These are phyloP conservation scores for Amphipoea oculea DNA, from an alignment of 2,888 invertebrate genomes.

Conservation along the genomic window DNA sequence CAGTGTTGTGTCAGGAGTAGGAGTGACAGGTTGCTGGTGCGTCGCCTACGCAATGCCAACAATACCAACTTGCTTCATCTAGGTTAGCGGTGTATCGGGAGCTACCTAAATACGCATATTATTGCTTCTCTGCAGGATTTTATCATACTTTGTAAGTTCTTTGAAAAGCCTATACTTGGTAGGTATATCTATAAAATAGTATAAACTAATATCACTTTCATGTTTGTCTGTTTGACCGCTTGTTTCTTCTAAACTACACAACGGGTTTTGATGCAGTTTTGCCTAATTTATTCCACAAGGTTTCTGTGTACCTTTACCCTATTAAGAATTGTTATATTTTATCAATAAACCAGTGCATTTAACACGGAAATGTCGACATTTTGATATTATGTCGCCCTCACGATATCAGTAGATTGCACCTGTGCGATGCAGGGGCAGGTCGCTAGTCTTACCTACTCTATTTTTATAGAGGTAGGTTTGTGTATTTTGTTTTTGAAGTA, in stretches of 20 bases:
- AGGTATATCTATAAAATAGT: not conserved
- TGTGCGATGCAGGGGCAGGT: no score
- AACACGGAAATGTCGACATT: not conserved
- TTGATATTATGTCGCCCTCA: not conserved
- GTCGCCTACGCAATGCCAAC: conserved; percentile 28
- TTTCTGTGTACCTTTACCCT: not conserved
- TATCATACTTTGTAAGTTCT: not conserved
- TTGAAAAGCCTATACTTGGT: not conserved
- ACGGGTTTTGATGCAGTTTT: not conserved
- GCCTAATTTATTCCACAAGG: not conserved
- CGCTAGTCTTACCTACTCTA: not conserved
- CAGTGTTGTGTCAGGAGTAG: conserved; percentile 23
- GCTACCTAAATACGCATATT: not conserved
- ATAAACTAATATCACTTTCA: not conserved
- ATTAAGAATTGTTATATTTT: not conserved
- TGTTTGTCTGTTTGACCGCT: not conserved
- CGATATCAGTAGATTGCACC: not conserved
- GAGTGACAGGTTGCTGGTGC: conserved; percentile 6
- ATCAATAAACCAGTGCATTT: not conserved
- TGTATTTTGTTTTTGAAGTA: no score
- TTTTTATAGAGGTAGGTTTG: not conserved
- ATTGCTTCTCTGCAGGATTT: not conserved
- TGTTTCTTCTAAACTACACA: not conserved
- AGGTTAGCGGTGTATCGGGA: conserved; percentile 10
- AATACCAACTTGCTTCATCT: conserved; percentile 31